These are phyloP conservation scores for Parnassius smintheus DNA, from an alignment of 2,888 invertebrate genomes.

Conservation along the genomic window DNA sequence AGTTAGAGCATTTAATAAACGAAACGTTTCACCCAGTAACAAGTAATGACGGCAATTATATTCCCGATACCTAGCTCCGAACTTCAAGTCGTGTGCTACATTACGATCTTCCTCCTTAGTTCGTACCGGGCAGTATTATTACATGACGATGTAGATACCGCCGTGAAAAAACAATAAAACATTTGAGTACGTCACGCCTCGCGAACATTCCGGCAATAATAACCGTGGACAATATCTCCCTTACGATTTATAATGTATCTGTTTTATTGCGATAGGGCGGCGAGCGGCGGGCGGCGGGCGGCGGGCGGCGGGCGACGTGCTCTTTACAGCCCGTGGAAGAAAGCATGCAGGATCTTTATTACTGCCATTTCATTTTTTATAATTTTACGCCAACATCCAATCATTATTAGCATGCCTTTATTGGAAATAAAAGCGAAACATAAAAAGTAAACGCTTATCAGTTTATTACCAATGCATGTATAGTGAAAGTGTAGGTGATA, in stretches of 20 bases:
- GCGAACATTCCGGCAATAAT: constrained; percentile 59
- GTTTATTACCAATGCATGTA: no score
- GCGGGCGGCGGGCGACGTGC: constrained; percentile 3
- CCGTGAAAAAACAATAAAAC: constrained; percentile 72
- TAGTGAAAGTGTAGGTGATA: no score
- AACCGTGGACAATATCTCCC: constrained; percentile 62
- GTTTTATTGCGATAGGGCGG: constrained; percentile 51
- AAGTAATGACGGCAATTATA: constrained; percentile 27
- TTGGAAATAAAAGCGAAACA: not conserved
- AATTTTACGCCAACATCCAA: constrained; percentile 21
- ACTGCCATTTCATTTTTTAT: constrained; percentile 26
- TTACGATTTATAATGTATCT: constrained; percentile 70
- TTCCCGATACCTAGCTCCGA: constrained; percentile 1
- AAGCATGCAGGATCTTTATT: constrained; percentile 23
- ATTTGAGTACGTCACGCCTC: constrained; percentile 69
- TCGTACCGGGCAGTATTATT: constrained; percentile 46
- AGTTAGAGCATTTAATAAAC: no score
- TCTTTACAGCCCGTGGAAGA: constrained; percentile 17
- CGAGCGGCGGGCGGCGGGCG: not conserved
- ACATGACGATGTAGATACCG: constrained; percentile 59
- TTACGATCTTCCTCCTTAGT: not conserved
- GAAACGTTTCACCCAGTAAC: not conserved
- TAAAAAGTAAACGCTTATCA: not conserved
- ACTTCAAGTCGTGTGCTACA: constrained; percentile 8
- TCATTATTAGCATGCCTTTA: not conserved